Evolutionary conservation across 1,140 invertebrate species (phyloP), one percentile per base, ranked within the genome.

Genomic region (Penaeus japonicus): DNA sequence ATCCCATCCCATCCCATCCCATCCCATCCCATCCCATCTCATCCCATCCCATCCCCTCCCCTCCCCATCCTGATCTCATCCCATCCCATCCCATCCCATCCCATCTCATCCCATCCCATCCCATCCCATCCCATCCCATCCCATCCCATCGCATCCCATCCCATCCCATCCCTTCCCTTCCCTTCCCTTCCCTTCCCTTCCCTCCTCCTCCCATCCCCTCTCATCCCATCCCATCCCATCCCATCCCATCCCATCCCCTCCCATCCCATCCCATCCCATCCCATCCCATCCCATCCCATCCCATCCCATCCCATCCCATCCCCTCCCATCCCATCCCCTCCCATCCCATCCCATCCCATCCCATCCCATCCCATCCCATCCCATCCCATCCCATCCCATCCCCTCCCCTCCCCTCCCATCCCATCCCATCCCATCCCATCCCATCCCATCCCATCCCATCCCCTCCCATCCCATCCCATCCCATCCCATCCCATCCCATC

Each of bases 21-120:
- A 88, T 88, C 57, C 57, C 15, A 59, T 59, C 86, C 86, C 85
- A 88, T 88, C 86, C 86, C 47, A n/a, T 89, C 85, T 85, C 86
- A 82, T 89, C 89, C 86, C 86, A 10, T 53, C 70, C 85, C 86
- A 39, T 53, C n/a, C 57, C n/a, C n/a, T 17, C n/a, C 57, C n/a
- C n/a, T n/a, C n/a, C n/a, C n/a, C n/a, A n/a, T n/a, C n/a, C n/a
- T n/a, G n/a, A n/a, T n/a, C n/a, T n/a, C n/a, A n/a, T n/a, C n/a
- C n/a, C n/a, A n/a, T n/a, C n/a, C n/a, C n/a, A n/a, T n/a, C n/a
- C n/a, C n/a, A n/a, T n/a, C n/a, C n/a, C n/a, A n/a, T n/a, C n/a
- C n/a, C n/a, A n/a, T n/a, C n/a, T n/a, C n/a, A n/a, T n/a, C n/a
- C n/a, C n/a, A n/a, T n/a, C n/a, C n/a, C n/a, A n/a, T n/a, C n/a